Percentiles rank a stretch among this genome's conserved stretches.
Conservation (phyloP, 2,888 invertebrate species). For the Polylopha cassiicola region DNA sequence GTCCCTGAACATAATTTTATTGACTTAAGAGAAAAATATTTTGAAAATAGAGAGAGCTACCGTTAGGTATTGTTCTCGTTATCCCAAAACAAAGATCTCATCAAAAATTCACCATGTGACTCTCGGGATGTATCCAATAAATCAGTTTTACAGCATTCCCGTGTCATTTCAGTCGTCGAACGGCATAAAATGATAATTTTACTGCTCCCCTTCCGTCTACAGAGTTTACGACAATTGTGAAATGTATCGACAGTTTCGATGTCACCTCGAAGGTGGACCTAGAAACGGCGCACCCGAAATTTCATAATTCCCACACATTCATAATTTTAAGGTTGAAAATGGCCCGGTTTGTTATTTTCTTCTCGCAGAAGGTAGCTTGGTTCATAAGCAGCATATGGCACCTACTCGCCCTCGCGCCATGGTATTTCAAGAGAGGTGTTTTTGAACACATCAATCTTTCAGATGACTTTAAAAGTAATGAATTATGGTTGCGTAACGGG, state of each 20-base stretch:
- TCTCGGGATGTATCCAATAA: slow-evolving; percentile 72
- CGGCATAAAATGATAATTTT: slow-evolving; percentile 78
- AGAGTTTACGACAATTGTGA: slow-evolving; percentile 76
- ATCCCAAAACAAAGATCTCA: slow-evolving; percentile 68
- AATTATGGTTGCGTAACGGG: slow-evolving; percentile 28
- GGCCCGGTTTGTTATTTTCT: slow-evolving; percentile 20
- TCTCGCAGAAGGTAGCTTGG: slow-evolving; percentile 29
- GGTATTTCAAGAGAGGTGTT: slow-evolving; percentile 62
- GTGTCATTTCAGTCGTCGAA: slow-evolving; percentile 77
- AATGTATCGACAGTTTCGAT: slow-evolving; percentile 76
- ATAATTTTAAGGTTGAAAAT: slow-evolving; percentile 39
- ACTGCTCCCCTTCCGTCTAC: slow-evolving; percentile 74
- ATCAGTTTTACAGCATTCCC: slow-evolving; percentile 77
- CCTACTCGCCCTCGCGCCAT: slow-evolving; percentile 40
- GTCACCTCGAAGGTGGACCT: slow-evolving; percentile 67
- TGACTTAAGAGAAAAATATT: too few relatives aligned
- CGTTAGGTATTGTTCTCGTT: slow-evolving; percentile 33
- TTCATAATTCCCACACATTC: slow-evolving; percentile 32
- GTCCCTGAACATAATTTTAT: too few relatives aligned
- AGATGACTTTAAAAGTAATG: slow-evolving; percentile 49
- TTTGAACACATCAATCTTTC: slow-evolving; percentile 67
- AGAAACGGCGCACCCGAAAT: slow-evolving; percentile 31
- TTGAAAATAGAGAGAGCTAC: slow-evolving; percentile 19
- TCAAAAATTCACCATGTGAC: slow-evolving; percentile 75
- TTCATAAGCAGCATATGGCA: slow-evolving; percentile 60